Conservation (phyloP, 2,797 vertebrate genomes). For the Picus viridis region DNA sequence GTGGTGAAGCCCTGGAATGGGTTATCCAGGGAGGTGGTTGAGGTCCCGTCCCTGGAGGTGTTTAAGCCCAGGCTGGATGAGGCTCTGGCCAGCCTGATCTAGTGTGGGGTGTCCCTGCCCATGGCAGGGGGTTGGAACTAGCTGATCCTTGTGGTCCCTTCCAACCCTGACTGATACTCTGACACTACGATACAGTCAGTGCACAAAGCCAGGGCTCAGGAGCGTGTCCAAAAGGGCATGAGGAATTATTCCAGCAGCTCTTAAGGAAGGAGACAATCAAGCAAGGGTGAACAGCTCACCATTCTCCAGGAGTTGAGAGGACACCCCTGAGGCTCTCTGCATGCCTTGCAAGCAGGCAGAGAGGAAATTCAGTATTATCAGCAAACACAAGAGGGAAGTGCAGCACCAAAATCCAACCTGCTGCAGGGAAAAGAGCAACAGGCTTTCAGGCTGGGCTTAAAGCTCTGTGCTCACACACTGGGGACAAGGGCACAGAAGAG, state of each 20-base stretch:
- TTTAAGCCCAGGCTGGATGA: too few species aligned
- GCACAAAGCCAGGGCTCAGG: neutral
- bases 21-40: too few species aligned
- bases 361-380: neutral
- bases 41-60: too few species aligned
- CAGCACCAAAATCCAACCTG: conserved; percentile 43
- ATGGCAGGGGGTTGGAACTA: too few species aligned
- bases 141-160: too few species aligned
- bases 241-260: neutral
- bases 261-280: neutral
- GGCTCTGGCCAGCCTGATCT: too few species aligned
- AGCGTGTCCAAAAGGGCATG: accelerated
- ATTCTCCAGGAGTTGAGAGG: neutral
- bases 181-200: neutral
- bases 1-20: too few species aligned
- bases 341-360: neutral
- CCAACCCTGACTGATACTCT: too few species aligned
- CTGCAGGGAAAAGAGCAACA: neutral
- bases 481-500: accelerated
- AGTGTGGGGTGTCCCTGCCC: too few species aligned
- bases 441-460: accelerated
- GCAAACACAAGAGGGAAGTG: conserved; percentile 71
- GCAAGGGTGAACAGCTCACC: neutral
- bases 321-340: accelerated
- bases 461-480: neutral